Evolutionary conservation across 2,797 vertebrate genomes (phyloP).

Genomic region (Oreortyx pictus): DNA sequence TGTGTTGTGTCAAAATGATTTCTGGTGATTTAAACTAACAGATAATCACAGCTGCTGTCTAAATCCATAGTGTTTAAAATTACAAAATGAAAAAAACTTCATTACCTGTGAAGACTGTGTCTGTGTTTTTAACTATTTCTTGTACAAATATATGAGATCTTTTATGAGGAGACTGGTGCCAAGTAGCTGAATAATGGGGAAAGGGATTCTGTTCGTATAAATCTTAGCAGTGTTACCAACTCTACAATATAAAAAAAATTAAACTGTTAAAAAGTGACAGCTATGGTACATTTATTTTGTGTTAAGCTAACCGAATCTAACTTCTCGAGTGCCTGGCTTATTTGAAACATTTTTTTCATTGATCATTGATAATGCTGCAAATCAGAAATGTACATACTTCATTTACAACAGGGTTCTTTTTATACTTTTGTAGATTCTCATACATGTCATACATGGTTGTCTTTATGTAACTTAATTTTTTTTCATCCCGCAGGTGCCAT

Average conservation of each 20-base stretch:
- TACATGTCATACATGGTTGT: slow-evolving; percentile 97
- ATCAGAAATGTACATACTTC: slow-evolving; percentile 99
- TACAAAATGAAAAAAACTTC: slow-evolving; percentile 97
- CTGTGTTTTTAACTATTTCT: slow-evolving; percentile 99
- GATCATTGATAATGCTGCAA: slow-evolving; percentile 98
- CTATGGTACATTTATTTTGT: slow-evolving; percentile 98
- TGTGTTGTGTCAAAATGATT: slow-evolving; percentile 99
- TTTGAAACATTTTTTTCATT: slow-evolving; percentile 93
- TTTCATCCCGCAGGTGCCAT: slow-evolving; percentile 99
- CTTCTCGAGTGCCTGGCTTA: slow-evolving; percentile 96
- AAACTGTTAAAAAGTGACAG: slow-evolving; percentile 99
- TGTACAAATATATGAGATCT: slow-evolving; percentile 99
- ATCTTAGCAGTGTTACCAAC: slow-evolving; percentile 99
- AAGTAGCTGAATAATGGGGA: slow-evolving; percentile 96
- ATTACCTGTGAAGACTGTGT: slow-evolving; percentile 99
- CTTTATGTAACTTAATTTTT: slow-evolving; percentile 98
- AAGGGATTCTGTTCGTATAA: slow-evolving; percentile 98
- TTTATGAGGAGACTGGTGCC: slow-evolving; percentile 99
- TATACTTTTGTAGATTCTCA: slow-evolving; percentile 97
- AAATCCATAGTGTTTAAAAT: slow-evolving; percentile 99
- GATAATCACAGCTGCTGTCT: slow-evolving; percentile 99
- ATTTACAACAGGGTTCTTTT: slow-evolving; percentile 98
- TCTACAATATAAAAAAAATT: slow-evolving; percentile 97
- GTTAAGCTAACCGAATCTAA: slow-evolving; percentile 98
- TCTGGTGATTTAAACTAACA: slow-evolving; percentile 99